Percentiles rank a stretch among this genome's conserved stretches.
Conservation (phyloP, 2,888 invertebrate species). For the Sarcophaga caerulescens region DNA sequence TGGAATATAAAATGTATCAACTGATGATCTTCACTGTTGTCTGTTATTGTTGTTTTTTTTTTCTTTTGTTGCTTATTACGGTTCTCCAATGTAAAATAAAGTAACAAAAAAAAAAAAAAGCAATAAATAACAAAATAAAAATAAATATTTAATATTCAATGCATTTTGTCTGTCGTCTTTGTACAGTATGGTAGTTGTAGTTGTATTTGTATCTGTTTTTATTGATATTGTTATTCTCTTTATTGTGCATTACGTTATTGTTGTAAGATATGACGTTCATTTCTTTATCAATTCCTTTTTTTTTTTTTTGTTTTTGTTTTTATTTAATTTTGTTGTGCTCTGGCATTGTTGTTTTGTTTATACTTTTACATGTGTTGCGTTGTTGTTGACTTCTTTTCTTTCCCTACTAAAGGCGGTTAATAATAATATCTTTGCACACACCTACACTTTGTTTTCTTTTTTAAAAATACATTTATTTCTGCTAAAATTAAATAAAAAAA, state of each 20-base stretch:
- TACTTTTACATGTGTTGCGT: background rate
- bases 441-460: no score
- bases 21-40: background rate
- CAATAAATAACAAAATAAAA: background rate
- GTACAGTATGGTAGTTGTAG: background rate
- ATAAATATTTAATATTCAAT: background rate
- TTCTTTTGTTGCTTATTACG: background rate
- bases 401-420: no score
- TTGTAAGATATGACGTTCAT: constrained; percentile 49
- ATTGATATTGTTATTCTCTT: constrained; percentile 3
- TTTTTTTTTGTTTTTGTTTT: background rate
- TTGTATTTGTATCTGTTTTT: background rate
- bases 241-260: constrained; percentile 22
- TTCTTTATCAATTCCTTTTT: constrained; percentile 24
- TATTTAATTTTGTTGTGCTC: constrained; percentile 18
- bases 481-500: no score
- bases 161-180: background rate
- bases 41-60: background rate
- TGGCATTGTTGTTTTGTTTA: constrained; percentile 26
- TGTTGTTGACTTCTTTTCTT: background rate
- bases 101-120: no score
- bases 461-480: background rate
- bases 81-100: background rate
- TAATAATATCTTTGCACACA: no score
- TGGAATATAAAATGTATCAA: background rate